Conservation (phyloP, 2,797 vertebrate species). For the Rhinella marina region DNA sequence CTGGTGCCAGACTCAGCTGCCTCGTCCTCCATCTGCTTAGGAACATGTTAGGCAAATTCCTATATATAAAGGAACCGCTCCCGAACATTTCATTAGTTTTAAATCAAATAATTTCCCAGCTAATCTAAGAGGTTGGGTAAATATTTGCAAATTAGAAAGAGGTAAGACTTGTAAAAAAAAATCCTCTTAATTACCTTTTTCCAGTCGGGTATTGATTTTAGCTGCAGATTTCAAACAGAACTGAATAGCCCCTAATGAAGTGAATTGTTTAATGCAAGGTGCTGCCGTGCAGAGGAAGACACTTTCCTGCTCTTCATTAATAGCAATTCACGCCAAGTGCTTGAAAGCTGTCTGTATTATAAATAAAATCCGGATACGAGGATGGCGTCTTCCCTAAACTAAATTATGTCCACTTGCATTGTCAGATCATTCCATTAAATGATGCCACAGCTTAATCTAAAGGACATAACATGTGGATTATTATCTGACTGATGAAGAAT, state of each 20-base stretch:
- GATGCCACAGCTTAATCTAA: slow-evolving; percentile 70
- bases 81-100: slow-evolving; percentile 45
- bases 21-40: slow-evolving; percentile 34
- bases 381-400: slow-evolving; percentile 66
- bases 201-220: slow-evolving; percentile 53
- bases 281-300: slow-evolving; percentile 36
- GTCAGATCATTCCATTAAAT: slow-evolving; percentile 70
- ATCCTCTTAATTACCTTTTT: slow-evolving; percentile 52
- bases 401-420: slow-evolving; percentile 72
- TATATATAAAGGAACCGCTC: slow-evolving; percentile 32
- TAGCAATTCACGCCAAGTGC: slow-evolving; percentile 57
- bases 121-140: slow-evolving; percentile 45
- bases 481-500: slow-evolving; percentile 59
- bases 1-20: slow-evolving; percentile 37
- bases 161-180: slow-evolving; percentile 31
- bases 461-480: slow-evolving; percentile 68
- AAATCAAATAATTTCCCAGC: slow-evolving; percentile 47
- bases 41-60: slow-evolving; percentile 6
- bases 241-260: slow-evolving; percentile 60
- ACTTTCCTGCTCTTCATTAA: slow-evolving; percentile 54
- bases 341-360: slow-evolving; percentile 53
- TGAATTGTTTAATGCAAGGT: slow-evolving; percentile 60
- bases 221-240: slow-evolving; percentile 52
- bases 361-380: slow-evolving; percentile 66
- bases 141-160: slow-evolving; percentile 56